Base-by-base conservation (phyloP, 2,888 invertebrate genomes). In the Cataglyphis albicans region DNA sequence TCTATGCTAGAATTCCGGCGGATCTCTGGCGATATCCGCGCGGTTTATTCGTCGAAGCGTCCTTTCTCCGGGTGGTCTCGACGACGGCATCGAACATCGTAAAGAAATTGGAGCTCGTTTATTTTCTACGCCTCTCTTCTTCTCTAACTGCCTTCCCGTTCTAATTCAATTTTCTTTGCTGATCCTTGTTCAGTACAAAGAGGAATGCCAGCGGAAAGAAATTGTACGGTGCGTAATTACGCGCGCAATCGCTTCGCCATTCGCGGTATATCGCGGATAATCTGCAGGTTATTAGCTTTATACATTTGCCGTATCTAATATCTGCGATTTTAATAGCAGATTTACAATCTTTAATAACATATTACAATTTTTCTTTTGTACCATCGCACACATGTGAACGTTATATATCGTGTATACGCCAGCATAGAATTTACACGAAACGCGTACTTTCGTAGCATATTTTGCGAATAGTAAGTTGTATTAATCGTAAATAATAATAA, bases 1-100 rank as follows among this genome's bases (percentile, higher is more conserved):
- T 48, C 64, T 52, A 59, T 81, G 61, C 64, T 70, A 70, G 64
- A 83, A 76, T 83, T 65, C 83, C 75, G 52, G 41, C 32, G 15
- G 70, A 52, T 83, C 68, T 25, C 6, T 35, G 61, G 38, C 48
- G 75, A 81, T 81, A 74, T 68, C 38, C 61, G 38, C 61, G 63
- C 81, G 75, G n/a, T 63, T 81, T 74, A 48, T 63, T 63, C 72
- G 68, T 35, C 59, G 80, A 32, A 41, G 57, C 41, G 68, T 41
- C 29, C 57, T 57, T 59, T 57, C 44, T 70, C 70, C 21, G 44
- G 57, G 21, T 44, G 18, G 12, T 21, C 44, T 59, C 44, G 5
- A 32, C 78, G 57, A 78, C 21, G 15, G 21, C 72, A 32, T 72
- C 18, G 44, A 59, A 72, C 57, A n/a, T 52, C 48, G 78, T 35